These are phyloP conservation scores for Brachionus angularis DNA, from an alignment of 1,140 invertebrate species.

Conservation along the genomic window DNA sequence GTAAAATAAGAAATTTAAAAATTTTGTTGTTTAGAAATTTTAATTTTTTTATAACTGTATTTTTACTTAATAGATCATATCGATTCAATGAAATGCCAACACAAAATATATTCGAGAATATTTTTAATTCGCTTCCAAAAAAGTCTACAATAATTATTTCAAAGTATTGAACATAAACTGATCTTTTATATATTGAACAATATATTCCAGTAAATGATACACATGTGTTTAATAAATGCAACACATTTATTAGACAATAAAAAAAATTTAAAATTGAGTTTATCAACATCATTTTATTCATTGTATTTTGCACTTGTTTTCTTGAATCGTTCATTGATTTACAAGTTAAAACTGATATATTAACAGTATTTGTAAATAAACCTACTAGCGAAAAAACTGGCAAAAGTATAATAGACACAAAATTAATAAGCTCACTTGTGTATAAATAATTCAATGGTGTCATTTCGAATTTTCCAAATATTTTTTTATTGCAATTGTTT, in stretches of 20 bases:
- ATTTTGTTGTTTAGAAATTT: no score
- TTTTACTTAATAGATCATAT: background rate
- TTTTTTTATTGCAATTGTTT: no score
- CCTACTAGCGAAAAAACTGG: no score
- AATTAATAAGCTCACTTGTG: no score
- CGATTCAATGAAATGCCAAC: background rate
- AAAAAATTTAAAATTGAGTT: conserved; percentile 11
- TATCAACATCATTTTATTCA: background rate
- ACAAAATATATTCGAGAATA: background rate
- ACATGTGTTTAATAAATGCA: background rate
- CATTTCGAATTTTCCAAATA: no score
- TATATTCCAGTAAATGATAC: background rate
- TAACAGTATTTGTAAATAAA: background rate
- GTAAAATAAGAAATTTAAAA: no score
- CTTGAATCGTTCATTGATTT: no score
- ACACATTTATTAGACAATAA: background rate
- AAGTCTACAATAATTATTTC: conserved; percentile 20
- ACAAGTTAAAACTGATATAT: background rate
- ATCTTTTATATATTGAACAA: background rate
- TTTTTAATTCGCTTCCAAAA: background rate
- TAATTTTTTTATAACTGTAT: no score
- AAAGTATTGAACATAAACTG: background rate
- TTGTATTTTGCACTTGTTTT: background rate
- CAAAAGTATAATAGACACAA: no score
- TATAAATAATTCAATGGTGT: no score